These are phyloP conservation scores for Parnassius mnemosyne DNA, from an alignment of 2,888 invertebrate genomes.

Conservation along the genomic window DNA sequence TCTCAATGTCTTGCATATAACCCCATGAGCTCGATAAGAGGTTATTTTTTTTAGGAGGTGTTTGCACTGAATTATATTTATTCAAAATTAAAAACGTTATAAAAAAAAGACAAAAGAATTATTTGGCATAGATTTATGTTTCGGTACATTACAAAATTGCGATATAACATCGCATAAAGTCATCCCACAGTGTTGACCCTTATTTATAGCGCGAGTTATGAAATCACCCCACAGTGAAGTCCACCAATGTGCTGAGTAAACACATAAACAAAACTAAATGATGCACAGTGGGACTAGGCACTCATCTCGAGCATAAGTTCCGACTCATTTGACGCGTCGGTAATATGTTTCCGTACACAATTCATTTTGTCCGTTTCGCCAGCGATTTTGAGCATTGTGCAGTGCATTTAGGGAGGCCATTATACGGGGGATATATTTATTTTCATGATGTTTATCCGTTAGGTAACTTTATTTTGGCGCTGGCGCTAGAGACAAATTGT, in stretches of 20 bases:
- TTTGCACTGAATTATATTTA: no score
- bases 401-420: slow-evolving; percentile 45
- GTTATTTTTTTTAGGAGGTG: no score
- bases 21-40: no score
- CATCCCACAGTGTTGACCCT: slow-evolving; percentile 3
- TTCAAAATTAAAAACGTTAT: no score
- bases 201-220: slow-evolving; percentile 6
- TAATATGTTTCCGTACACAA: slow-evolving; percentile 54
- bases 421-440: slow-evolving; percentile 42
- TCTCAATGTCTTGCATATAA: no score
- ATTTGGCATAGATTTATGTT: background rate
- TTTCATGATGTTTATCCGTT: slow-evolving; percentile 41
- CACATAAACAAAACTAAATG: slow-evolving; percentile 49
- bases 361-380: slow-evolving; percentile 53
- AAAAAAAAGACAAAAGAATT: no score
- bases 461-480: slow-evolving; percentile 48
- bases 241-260: slow-evolving; percentile 36
- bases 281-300: slow-evolving; percentile 40
- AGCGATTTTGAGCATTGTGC: slow-evolving; percentile 49
- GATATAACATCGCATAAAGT: background rate
- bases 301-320: slow-evolving; percentile 50
- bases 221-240: slow-evolving; percentile 7
- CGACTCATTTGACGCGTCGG: slow-evolving; percentile 56
- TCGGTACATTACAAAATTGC: background rate
- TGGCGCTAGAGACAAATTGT: slow-evolving; percentile 52